phyloP scores from a whole-genome alignment of 1,140 invertebrate species.

The Andricus grossulariae region DNA sequence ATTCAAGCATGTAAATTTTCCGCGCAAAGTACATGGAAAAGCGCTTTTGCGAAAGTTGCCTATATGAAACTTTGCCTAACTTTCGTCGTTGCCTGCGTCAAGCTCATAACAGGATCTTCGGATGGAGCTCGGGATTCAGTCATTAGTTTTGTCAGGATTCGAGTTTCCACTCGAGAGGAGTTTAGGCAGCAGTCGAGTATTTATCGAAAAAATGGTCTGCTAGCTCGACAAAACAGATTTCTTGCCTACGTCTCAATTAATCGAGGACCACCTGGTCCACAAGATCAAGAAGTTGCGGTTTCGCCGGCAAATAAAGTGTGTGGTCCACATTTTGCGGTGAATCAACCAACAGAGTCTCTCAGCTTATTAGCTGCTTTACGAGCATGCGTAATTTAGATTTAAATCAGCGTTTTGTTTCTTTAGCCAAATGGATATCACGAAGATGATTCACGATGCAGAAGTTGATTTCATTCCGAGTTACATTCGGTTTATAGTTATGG shows the following conservation, averaged over 20 bases:
- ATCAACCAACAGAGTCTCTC: neutral
- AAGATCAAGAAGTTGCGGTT: constrained; percentile 18
- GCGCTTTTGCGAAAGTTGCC: neutral
- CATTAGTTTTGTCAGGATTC: constrained; percentile 18
- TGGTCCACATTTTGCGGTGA: constrained; percentile 27
- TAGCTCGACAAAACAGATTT: neutral
- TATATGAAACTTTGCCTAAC: neutral
- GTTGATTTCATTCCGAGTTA: neutral
- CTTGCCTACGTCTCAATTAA: constrained; percentile 25
- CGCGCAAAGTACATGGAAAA: constrained; percentile 3
- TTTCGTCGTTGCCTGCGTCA: constrained; percentile 3
- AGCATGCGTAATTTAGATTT: constrained; percentile 14
- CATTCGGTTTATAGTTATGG: neutral
- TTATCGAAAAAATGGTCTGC: neutral
- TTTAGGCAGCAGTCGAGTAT: neutral
- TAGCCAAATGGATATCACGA: neutral
- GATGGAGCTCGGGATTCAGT: constrained; percentile 6
- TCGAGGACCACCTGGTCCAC: constrained; percentile 20
- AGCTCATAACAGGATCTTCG: constrained; percentile 1
- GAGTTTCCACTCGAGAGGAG: constrained; percentile 6
- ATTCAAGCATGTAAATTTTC: constrained; percentile 14
- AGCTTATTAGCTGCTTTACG: constrained; percentile 7
- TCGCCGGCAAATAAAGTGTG: constrained; percentile 14
- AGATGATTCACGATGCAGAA: constrained; percentile 12
- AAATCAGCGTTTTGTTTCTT: constrained; percentile 23